phyloP scores from a whole-genome alignment of 2,113 vertebrate species.

The Xenopus laevis region DNA sequence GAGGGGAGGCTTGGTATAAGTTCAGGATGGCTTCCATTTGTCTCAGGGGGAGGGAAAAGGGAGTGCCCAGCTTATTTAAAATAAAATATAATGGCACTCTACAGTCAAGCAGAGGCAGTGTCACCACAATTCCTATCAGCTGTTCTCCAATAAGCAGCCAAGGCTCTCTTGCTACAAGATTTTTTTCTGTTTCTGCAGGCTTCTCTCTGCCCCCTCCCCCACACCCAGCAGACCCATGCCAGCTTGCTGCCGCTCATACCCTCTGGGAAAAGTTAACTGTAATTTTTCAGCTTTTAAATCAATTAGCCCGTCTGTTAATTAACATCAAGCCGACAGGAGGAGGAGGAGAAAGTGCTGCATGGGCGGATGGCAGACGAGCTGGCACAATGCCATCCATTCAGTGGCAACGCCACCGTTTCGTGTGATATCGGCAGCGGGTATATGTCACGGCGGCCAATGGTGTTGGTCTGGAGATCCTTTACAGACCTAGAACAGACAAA shows the following conservation, averaged over 20 bases:
- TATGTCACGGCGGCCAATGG: conserved; percentile 70
- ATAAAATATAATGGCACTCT: conserved; percentile 59
- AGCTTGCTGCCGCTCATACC: conserved; percentile 56
- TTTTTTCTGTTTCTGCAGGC: conserved; percentile 54
- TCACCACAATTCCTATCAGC: conserved; percentile 60
- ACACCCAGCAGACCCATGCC: conserved; percentile 53
- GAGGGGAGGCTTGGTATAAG: conserved; percentile 39
- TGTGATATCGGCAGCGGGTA: conserved; percentile 79
- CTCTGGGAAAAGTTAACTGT: conserved; percentile 75
- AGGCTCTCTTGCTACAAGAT: conserved; percentile 51
- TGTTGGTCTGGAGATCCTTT: conserved; percentile 57
- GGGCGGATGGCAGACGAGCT: conserved; percentile 95
- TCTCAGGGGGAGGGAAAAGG: conserved; percentile 49
- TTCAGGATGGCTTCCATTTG: conserved; percentile 36
- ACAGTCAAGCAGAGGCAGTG: conserved; percentile 51
- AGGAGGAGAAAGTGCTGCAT: conserved; percentile 77
- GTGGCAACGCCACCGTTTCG: conserved; percentile 89
- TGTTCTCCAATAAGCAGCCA: conserved; percentile 64
- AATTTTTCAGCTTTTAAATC: conserved; percentile 90
- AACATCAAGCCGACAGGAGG: conserved; percentile 88
- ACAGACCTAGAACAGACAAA: conserved; percentile 68
- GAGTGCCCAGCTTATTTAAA: conserved; percentile 58
- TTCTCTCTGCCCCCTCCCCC: conserved; percentile 54
- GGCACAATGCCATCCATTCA: conserved; percentile 99
- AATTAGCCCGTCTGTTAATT: conserved; percentile 98